Conservation (phyloP, 2,113 vertebrate species). For the Tragelaphus scriptus region DNA sequence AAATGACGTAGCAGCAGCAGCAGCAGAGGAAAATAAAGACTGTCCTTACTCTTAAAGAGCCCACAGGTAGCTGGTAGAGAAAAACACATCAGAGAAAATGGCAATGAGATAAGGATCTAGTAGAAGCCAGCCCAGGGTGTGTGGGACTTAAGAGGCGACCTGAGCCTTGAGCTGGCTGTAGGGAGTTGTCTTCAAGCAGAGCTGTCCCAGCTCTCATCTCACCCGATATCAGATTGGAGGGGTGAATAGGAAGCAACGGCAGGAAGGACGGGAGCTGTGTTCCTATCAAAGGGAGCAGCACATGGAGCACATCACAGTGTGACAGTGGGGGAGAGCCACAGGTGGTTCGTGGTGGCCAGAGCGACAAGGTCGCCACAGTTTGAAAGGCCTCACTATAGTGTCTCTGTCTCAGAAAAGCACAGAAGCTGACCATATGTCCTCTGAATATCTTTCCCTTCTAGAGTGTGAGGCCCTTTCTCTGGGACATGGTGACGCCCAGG, state of each 20-base stretch:
- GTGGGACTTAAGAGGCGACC: neutral
- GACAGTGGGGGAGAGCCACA: neutral
- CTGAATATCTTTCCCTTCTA: neutral
- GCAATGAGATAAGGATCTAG: neutral
- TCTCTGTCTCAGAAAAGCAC: neutral
- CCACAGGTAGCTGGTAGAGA: neutral
- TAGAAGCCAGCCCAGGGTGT: neutral
- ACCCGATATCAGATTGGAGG: neutral
- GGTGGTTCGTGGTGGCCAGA: neutral
- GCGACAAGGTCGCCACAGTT: neutral
- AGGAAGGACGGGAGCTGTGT: neutral
- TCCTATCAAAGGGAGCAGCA: neutral
- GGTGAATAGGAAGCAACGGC: neutral
- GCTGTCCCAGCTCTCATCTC: neutral
- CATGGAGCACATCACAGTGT: fast-evolving
- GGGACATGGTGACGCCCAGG: neutral
- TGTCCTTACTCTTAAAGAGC: neutral
- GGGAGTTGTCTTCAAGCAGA: neutral
- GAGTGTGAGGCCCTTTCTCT: constrained; percentile 36
- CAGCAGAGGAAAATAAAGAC: neutral
- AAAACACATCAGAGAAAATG: neutral
- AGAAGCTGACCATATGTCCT: neutral
- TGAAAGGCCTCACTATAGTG: neutral
- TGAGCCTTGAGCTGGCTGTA: neutral
- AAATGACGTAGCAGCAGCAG: too few species aligned